Evolutionary conservation across 2,797 vertebrate species (phyloP), one percentile per base, ranked within the genome.

Genomic region (Miichthys miiuy): DNA sequence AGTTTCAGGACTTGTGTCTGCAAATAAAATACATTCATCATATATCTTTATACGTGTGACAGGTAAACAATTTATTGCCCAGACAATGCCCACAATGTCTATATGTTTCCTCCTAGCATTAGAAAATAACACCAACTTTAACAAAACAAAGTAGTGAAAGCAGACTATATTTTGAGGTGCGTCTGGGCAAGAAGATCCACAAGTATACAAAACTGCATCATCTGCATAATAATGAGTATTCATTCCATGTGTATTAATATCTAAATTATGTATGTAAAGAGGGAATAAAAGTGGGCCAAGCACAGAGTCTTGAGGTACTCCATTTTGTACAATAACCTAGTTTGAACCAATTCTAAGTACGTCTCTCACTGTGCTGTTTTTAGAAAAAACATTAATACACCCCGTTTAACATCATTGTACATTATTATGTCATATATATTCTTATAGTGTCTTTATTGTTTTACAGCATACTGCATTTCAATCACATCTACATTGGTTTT

Each of bases 371-470:
- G 5, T 20, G 14, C 61, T 54, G 5, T 52, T 60, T 44, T 44
- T 55, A 47, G 18, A 34, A n/a, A n/a, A 52, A 27, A 5, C n/a
- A 25, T 41, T 21, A 68, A 25, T 27, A 16, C 11, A 21, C 20
- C 21, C 2, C 8, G 79, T 57, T 72, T 42, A 54, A 30, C 30
- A 72, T 50, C 41, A 56, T 68, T 70, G 65, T 16, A 44, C 25
- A n/a, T 58, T 4, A 51, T 17, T 48, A 65, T 60, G 14, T 17
- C 3, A 0, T 3, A 17, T 57, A 5, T 56, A 44, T 51, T 62
- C 52, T 57, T 30, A 71, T 27, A 83, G 25, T 50, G 50, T 11
- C 41, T 68, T 38, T 73, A n/a, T 78, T 81, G 54, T 72, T 83
- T 72, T 12, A 48, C 16, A 4, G 55, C 25, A 21, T 34, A 5